Conservation (phyloP, 2,113 vertebrate genomes). For the Gobius niger region DNA sequence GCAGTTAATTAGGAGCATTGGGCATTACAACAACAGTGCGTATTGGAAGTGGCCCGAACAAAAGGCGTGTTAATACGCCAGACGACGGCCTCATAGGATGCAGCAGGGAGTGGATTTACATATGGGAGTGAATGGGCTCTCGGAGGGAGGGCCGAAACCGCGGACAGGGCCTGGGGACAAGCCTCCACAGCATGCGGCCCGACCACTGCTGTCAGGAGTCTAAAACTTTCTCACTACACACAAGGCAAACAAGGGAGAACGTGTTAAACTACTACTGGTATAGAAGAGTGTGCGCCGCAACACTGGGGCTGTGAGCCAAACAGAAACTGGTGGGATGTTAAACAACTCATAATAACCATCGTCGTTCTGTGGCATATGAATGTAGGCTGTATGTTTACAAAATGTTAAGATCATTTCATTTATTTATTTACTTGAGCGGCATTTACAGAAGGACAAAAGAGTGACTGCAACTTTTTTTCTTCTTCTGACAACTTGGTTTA, state of each 20-base stretch:
- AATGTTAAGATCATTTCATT: too few species aligned
- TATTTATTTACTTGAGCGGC: too few species aligned
- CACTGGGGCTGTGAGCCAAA: too few species aligned
- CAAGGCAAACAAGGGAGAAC: neutral
- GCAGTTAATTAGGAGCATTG: constrained; percentile 33
- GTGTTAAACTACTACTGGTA: neutral
- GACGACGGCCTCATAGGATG: constrained; percentile 57
- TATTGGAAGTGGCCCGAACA: constrained; percentile 57
- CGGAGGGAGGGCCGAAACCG: constrained; percentile 42
- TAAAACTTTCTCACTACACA: neutral
- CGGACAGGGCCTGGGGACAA: constrained; percentile 23
- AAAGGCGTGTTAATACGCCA: constrained; percentile 60
- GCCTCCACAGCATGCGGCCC: constrained; percentile 22
- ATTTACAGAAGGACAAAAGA: too few species aligned
- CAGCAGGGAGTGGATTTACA: constrained; percentile 57
- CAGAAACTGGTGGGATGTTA: too few species aligned
- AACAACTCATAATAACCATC: too few species aligned
- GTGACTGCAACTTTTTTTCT: too few species aligned
- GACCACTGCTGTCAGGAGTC: neutral
- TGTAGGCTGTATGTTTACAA: too few species aligned
- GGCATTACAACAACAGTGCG: constrained; percentile 47
- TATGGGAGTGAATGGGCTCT: constrained; percentile 46
- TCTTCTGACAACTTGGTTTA: too few species aligned
- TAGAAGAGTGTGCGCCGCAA: neutral
- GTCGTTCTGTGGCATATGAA: too few species aligned